Conservation (phyloP, 1,140 invertebrate genomes). For the Frieseomelitta varia region DNA sequence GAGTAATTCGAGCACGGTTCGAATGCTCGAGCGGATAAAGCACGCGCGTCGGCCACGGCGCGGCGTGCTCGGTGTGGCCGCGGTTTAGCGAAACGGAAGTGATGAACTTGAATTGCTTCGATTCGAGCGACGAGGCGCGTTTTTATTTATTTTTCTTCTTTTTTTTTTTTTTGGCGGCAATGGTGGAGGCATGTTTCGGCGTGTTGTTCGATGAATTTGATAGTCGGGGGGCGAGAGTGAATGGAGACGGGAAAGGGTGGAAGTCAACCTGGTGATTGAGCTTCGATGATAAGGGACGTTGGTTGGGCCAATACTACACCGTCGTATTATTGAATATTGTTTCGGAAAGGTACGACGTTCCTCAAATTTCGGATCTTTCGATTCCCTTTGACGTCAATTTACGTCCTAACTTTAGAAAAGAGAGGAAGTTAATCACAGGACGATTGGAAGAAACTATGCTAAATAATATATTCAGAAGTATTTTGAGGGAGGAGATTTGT, state of each 20-base stretch:
- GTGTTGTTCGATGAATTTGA: neutral
- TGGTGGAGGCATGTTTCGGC: neutral
- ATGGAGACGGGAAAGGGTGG: neutral
- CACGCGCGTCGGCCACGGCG: neutral
- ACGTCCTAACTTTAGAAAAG: too few relatives aligned
- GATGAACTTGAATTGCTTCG: slow-evolving; percentile 30
- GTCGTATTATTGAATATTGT: too few relatives aligned
- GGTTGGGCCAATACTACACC: too few relatives aligned
- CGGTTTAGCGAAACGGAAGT: slow-evolving; percentile 19
- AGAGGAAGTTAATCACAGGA: too few relatives aligned
- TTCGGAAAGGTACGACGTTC: too few relatives aligned
- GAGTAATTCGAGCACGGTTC: slow-evolving; percentile 17
- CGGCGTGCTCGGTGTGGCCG: neutral
- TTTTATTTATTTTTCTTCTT: neutral
- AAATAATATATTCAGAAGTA: too few relatives aligned
- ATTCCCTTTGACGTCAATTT: too few relatives aligned
- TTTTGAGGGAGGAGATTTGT: too few relatives aligned
- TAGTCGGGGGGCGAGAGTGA: neutral
- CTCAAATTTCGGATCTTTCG: too few relatives aligned
- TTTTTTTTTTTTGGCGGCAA: neutral
- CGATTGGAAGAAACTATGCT: too few relatives aligned
- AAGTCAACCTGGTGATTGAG: neutral
- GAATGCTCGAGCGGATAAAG: neutral
- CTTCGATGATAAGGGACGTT: neutral
- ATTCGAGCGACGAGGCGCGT: neutral